Conservation (phyloP, 1,140 invertebrate genomes). For the Dendroctonus valens region DNA sequence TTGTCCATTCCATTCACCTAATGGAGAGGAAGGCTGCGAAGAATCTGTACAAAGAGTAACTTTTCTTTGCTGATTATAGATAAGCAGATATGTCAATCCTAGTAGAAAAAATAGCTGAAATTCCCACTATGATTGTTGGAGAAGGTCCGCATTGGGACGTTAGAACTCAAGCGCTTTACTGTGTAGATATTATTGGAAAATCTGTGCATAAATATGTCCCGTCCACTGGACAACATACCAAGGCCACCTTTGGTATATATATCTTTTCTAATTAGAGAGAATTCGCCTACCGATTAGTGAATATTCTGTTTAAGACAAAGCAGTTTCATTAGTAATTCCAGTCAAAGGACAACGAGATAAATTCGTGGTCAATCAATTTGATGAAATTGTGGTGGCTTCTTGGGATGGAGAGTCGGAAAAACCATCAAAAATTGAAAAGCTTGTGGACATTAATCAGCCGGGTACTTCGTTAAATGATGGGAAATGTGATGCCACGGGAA, state of each 20-base stretch:
- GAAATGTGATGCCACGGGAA: conserved; percentile 75
- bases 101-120: conserved; percentile 34
- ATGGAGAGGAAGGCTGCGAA: too few species aligned
- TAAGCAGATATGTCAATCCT: too few species aligned
- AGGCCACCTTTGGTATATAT: conserved; percentile 38
- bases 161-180: conserved; percentile 60
- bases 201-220: conserved; percentile 52
- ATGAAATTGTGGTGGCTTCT: conserved; percentile 59
- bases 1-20: too few species aligned
- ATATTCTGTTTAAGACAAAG: conserved; percentile 23
- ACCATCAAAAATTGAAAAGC: conserved; percentile 35
- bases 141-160: conserved; percentile 72
- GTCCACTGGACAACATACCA: conserved; percentile 40
- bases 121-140: conserved; percentile 46
- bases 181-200: conserved; percentile 63
- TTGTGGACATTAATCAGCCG: conserved; percentile 48
- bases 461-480: conserved; percentile 79
- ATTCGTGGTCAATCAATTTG: conserved; percentile 63
- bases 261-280: background rate
- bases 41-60: too few species aligned
- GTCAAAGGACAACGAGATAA: conserved; percentile 59
- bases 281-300: background rate
- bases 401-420: conserved; percentile 60
- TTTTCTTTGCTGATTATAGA: too few species aligned
- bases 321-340: conserved; percentile 61